Base-by-base conservation (phyloP, 2,797 vertebrate genomes). In the Pseudochirops cupreus region DNA sequence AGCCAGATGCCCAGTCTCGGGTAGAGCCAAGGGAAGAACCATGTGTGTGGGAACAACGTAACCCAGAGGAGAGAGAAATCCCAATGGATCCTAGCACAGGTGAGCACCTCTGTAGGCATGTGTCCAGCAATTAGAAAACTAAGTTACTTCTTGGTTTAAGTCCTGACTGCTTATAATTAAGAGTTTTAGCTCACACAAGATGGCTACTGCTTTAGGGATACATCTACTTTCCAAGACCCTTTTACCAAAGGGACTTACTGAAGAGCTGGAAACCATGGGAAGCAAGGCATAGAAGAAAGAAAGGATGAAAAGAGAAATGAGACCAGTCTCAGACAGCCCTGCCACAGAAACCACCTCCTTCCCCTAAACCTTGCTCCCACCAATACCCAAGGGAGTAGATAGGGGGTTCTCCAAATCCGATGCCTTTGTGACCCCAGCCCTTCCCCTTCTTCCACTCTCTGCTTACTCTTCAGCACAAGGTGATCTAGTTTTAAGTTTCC, bases 61-160 rank as follows among this genome's bases (percentile, higher is more conserved):
- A 98, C 58, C 90, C 98, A 0, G 98, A 99, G 94, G 98, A 98
- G 96, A 98, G 98, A 95, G 98, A 98, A 53, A 96, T 99, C 92
- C 97, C 98, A 0, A 90, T 98, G 0, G 98, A 98, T 0, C 0
- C 98, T 1, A 98, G 98, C 0, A 52, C 98, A 0, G 99, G 99
- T 99, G 95, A 97, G 74, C 39, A 26, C 39, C 39, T 46, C 74
- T 50, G 4, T 26, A 50, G 24, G 24, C 74, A 46, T 9, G 0
- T 5, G 10, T 0, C 21, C 31, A 14, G 4, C 59, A 0, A 0
- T 58, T 24, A 55, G 91, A 18, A 57, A 1, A 14, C 1, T 0
- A 5, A 24, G 33, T 82, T 82, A 24, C 18, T 82, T 82, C n/a
- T 82, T 3, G 6, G 67, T 82, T 46, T 87, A 24, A 50, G 21